Evolutionary conservation across 2,113 vertebrate species (phyloP).

Genomic region (Scomber scombrus): DNA sequence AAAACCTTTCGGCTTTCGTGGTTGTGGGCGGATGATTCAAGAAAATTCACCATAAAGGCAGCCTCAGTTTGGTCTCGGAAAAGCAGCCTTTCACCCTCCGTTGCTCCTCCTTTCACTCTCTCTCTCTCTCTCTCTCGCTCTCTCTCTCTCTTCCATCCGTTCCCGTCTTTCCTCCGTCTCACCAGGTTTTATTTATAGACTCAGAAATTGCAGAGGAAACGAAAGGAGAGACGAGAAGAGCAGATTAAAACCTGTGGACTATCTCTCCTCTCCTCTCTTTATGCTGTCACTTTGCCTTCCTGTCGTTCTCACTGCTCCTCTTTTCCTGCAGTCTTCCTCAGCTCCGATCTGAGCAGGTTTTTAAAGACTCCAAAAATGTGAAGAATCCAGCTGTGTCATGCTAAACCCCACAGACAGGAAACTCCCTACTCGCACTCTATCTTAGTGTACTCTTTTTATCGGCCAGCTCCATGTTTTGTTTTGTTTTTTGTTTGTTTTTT

Average conservation of each 20-base stretch:
- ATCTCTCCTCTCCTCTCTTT: conserved; percentile 1
- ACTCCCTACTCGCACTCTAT: conserved; percentile 32
- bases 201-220: conserved; percentile 57
- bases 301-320: conserved; percentile 6
- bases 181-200: conserved; percentile 76
- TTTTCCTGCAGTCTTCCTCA: conserved; percentile 74
- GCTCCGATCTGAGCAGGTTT: conserved; percentile 65
- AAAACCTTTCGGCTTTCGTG: conserved; percentile 5
- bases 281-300: conserved; percentile 10
- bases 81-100: conserved; percentile 1
- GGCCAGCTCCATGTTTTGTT: conserved; percentile 53
- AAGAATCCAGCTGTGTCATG: conserved; percentile 61
- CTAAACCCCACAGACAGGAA: conserved; percentile 25
- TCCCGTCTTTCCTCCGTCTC: conserved; percentile 54
- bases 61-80: too few species aligned
- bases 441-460: conserved; percentile 36
- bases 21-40: neutral
- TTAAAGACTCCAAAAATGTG: conserved; percentile 72
- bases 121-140: neutral
- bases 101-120: neutral
- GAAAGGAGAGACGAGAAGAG: conserved; percentile 34
- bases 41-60: neutral
- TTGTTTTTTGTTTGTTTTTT: neutral
- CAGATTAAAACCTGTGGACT: conserved; percentile 24
- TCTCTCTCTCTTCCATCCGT: neutral